Conservation (phyloP, 2,113 vertebrate species). For the Nannospalax galili region DNA sequence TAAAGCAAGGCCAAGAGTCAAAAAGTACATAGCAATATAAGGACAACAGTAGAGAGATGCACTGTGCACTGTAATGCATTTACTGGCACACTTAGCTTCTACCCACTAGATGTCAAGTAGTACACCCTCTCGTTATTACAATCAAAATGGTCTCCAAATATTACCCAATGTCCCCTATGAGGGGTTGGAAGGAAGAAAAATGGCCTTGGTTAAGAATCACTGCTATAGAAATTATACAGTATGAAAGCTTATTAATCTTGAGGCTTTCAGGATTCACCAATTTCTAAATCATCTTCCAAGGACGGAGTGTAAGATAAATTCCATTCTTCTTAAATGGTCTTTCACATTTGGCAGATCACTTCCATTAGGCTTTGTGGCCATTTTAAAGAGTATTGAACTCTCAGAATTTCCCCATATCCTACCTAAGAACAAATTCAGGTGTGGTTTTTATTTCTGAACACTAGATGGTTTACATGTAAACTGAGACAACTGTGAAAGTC, state of each 20-base stretch:
- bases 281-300: constrained; percentile 32
- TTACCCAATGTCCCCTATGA: not conserved
- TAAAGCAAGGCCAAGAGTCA: constrained; percentile 64
- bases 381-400: not conserved
- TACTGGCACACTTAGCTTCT: constrained; percentile 1
- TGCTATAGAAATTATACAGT: constrained; percentile 31
- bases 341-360: not conserved
- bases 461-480: not conserved
- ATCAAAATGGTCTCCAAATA: constrained; percentile 34
- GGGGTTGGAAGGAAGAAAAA: not conserved
- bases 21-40: constrained; percentile 36
- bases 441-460: constrained; percentile 22
- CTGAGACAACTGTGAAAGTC: not conserved
- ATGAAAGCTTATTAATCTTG: not conserved
- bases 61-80: not conserved
- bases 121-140: not conserved
- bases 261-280: constrained; percentile 3
- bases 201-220: not conserved
- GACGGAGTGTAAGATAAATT: not conserved
- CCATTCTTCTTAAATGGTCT: not conserved
- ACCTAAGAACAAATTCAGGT: constrained; percentile 19
- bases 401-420: not conserved
- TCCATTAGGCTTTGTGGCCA: not conserved
- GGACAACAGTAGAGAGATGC: not conserved
- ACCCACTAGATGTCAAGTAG: constrained; percentile 38